Conservation (phyloP, 2,113 vertebrate genomes). For the Ptilorrhoa leucosticta region DNA sequence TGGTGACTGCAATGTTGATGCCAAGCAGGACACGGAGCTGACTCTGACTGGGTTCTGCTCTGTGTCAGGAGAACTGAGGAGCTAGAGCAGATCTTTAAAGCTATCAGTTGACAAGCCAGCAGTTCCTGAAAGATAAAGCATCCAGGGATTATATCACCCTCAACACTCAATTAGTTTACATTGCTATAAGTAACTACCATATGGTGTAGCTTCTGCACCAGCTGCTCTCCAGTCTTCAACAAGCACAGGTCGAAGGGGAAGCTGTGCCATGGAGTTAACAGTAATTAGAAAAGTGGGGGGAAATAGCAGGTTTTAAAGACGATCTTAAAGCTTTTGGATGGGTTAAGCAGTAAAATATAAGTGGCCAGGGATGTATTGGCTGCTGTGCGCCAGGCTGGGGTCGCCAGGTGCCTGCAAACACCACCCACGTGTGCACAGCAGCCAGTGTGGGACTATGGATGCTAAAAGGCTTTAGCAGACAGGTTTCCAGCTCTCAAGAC, state of each 20-base stretch:
- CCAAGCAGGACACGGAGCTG: background rate
- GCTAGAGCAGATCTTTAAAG: background rate
- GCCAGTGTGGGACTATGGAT: accelerated
- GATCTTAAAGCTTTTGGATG: background rate
- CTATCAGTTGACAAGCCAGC: background rate
- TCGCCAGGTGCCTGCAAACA: background rate
- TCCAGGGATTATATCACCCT: background rate
- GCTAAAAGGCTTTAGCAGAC: too few species aligned
- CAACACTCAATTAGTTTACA: slow-evolving; percentile 47
- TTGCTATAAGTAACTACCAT: slow-evolving; percentile 32
- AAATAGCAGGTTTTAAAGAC: background rate
- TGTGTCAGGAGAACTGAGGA: background rate
- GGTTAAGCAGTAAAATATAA: background rate
- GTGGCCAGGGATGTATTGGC: background rate
- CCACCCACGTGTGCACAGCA: background rate
- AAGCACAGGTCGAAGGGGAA: background rate
- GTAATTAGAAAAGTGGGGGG: background rate
- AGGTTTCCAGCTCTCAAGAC: too few species aligned
- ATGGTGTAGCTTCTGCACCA: slow-evolving; percentile 9
- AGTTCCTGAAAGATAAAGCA: background rate
- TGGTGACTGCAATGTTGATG: background rate
- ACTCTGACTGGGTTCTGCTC: background rate
- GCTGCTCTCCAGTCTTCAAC: slow-evolving; percentile 1
- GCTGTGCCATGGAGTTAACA: background rate
- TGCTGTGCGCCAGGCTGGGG: background rate